Conservation (phyloP, 2,888 invertebrate species). For the Drosophila tripunctata region DNA sequence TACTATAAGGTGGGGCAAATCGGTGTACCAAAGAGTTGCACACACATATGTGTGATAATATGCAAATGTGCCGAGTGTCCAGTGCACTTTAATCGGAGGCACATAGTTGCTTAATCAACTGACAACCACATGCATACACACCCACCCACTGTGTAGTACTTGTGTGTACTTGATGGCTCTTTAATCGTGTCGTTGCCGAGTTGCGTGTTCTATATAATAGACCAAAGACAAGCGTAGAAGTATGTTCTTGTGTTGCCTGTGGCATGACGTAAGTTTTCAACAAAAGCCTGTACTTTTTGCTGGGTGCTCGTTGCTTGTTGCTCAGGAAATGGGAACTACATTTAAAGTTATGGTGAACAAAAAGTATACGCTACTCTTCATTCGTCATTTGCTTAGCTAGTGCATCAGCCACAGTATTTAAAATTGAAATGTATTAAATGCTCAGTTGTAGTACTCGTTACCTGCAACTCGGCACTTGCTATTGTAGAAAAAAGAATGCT, state of each 20-base stretch:
- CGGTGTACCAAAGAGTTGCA: not conserved
- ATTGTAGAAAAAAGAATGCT: too few relatives aligned
- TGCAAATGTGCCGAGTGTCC: conserved; percentile 67
- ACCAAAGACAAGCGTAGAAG: conserved; percentile 38
- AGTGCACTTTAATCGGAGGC: conserved; percentile 72
- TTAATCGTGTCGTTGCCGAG: conserved; percentile 45
- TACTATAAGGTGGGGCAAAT: not conserved
- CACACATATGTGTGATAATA: conserved; percentile 22
- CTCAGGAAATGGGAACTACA: too few relatives aligned
- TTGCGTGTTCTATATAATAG: conserved; percentile 65
- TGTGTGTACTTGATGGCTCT: conserved; percentile 47
- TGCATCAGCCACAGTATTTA: too few relatives aligned
- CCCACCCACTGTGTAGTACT: not conserved
- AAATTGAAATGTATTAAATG: too few relatives aligned
- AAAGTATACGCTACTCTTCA: too few relatives aligned
- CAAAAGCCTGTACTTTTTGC: conserved; percentile 21
- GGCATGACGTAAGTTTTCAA: conserved; percentile 64
- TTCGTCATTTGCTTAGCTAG: too few relatives aligned
- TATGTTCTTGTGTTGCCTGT: conserved; percentile 10
- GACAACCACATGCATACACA: conserved; percentile 44
- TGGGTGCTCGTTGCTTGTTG: not conserved
- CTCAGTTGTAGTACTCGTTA: conserved; percentile 6
- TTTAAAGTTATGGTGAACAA: too few relatives aligned
- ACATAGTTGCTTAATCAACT: conserved; percentile 75
- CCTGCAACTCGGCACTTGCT: not conserved